phyloP scores from a whole-genome alignment of 2,113 vertebrate genomes.

The Phoenicopterus ruber region DNA sequence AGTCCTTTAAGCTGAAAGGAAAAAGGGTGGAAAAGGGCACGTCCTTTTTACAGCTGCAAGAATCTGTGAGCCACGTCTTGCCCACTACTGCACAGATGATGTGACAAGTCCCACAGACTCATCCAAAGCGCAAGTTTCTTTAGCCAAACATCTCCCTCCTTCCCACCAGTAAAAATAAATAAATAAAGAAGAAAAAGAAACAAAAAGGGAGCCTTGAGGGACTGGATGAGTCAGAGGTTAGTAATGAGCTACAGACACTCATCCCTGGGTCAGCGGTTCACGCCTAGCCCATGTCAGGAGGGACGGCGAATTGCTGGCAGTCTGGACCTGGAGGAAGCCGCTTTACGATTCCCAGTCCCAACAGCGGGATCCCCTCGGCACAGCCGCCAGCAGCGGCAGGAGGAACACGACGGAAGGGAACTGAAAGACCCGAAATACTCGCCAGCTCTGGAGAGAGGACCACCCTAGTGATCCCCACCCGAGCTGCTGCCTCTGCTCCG shows the following conservation, averaged over 20 bases:
- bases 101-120: background rate
- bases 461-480: background rate
- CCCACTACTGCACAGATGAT: background rate
- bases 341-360: background rate
- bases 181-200: constrained; percentile 32
- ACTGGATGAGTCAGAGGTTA: constrained; percentile 43
- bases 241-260: constrained; percentile 43
- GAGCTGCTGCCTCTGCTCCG: background rate
- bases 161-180: constrained; percentile 36
- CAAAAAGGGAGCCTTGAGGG: constrained; percentile 21
- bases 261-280: constrained; percentile 11
- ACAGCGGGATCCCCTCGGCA: fast-evolving
- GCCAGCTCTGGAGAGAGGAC: background rate
- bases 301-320: background rate
- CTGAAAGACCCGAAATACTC: background rate
- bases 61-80: background rate
- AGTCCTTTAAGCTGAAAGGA: background rate
- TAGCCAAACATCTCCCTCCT: background rate
- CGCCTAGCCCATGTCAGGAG: background rate
- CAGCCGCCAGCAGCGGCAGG: fast-evolving
- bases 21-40: background rate
- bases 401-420: background rate
- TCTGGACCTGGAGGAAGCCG: background rate
- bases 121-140: background rate
- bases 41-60: background rate